Evolutionary conservation across 2,888 invertebrate genomes (phyloP), one percentile per base, ranked within the genome.

Genomic region (Tenthredo scrophulariae): DNA sequence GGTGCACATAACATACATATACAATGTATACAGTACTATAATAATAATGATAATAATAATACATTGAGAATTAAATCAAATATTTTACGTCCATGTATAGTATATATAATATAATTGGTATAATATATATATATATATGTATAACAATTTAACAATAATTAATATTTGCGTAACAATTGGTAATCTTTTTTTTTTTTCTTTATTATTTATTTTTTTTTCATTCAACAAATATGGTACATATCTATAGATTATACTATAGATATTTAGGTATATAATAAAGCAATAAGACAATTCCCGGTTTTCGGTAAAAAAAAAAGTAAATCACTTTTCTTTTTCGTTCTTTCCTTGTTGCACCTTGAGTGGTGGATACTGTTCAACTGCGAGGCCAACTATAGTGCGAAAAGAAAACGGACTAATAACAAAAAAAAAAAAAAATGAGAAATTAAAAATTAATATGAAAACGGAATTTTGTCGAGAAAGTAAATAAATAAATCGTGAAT

Each of bases 291-390:
- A 75, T 75, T 43, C 40, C 22, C 26, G n/a, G 26, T 29, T 37
- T 70, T 70, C 37, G 33, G 7, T 70, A 13, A 13, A 4, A 46
- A 26, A 70, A 40, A 29, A 5, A 87, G 7, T 37, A 88, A 85
- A 88, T 86, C 86, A 88, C 82, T 88, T 86, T 84, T 84, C 15
- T 54, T 67, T 85, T 72, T 50, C 74, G 67, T 82, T 58, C 33
- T 79, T 65, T 86, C 85, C 46, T 13, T 46, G 46, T 87, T 82
- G 86, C 87, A 88, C 88, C 89, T 90, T 89, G 90, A 89, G 90
- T 90, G 89, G 92, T 92, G 92, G 92, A 91, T 89, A 87, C 90
- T 86, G 88, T 89, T 89, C 91, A 89, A 90, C 92, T 93, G 92
- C 91, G 93, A 93, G 93, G 91, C 91, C 90, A 92, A 89, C 50